Conservation (phyloP, 2,113 vertebrate genomes). For the Rhinichthys klamathensis region DNA sequence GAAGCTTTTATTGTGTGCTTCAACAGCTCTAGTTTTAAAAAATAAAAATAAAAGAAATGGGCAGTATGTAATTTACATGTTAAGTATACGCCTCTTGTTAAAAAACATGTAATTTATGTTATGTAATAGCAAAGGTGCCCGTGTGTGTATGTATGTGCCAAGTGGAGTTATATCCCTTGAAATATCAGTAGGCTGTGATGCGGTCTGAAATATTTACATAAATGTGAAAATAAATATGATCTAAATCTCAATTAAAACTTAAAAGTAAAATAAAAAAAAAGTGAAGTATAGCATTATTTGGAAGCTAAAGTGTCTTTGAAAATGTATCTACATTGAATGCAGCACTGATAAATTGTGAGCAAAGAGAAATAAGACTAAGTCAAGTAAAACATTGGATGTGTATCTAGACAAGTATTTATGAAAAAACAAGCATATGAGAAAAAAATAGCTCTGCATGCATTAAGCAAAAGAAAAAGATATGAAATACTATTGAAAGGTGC, state of each 20-base stretch:
- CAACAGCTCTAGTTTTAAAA: conserved; percentile 18
- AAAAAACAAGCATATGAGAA: background rate
- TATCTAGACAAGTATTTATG: conserved; percentile 20
- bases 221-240: conserved; percentile 37
- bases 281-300: conserved; percentile 21
- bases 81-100: conserved; percentile 11
- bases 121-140: conserved; percentile 29
- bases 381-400: conserved; percentile 28
- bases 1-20: conserved; percentile 29
- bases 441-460: conserved; percentile 38
- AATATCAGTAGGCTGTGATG: conserved; percentile 37
- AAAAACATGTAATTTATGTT: conserved; percentile 24
- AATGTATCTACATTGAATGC: conserved; percentile 38
- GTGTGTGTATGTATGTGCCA: conserved; percentile 35
- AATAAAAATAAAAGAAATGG: background rate
- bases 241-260: conserved; percentile 18
- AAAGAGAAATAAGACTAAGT: background rate
- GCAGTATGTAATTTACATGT: background rate
- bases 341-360: conserved; percentile 13
- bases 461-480: conserved; percentile 30
- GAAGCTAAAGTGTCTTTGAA: conserved; percentile 16
- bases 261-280: background rate
- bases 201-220: conserved; percentile 26
- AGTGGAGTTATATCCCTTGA: conserved; percentile 32
- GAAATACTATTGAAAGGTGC: conserved; percentile 31